Conservation (phyloP, 2,113 vertebrate species). For the Oophaga pumilio region DNA sequence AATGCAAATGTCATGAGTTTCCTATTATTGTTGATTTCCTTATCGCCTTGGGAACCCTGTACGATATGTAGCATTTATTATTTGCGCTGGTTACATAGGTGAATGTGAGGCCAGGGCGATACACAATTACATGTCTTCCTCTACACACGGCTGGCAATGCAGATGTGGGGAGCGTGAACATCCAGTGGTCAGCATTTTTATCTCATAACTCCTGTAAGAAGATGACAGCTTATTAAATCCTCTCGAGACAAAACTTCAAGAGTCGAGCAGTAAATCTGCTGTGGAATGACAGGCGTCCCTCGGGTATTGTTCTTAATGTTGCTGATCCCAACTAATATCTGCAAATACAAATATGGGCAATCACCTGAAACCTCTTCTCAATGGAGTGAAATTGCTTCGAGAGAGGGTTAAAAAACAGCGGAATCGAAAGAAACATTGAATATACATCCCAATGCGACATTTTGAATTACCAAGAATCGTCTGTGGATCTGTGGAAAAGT, state of each 20-base stretch:
- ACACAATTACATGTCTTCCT: not conserved
- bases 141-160: not conserved
- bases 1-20: not conserved
- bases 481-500: not conserved
- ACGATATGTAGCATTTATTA: not conserved
- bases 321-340: slow-evolving; percentile 50
- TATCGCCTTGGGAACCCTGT: not conserved
- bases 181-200: slow-evolving; percentile 33
- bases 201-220: not conserved
- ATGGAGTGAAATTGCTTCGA: not conserved
- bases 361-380: not conserved
- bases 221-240: slow-evolving; percentile 36
- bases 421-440: not conserved
- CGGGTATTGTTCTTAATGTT: not conserved
- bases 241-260: slow-evolving; percentile 13
- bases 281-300: slow-evolving; percentile 12
- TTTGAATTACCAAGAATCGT: not conserved
- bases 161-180: not conserved
- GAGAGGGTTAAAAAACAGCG: not conserved
- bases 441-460: not conserved
- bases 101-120: not conserved
- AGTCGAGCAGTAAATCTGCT: slow-evolving; percentile 17
- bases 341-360: slow-evolving; percentile 20
- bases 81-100: not conserved
- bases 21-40: not conserved